Evolutionary conservation across 2,888 invertebrate species (phyloP).

Genomic region (Escarpia spicata): DNA sequence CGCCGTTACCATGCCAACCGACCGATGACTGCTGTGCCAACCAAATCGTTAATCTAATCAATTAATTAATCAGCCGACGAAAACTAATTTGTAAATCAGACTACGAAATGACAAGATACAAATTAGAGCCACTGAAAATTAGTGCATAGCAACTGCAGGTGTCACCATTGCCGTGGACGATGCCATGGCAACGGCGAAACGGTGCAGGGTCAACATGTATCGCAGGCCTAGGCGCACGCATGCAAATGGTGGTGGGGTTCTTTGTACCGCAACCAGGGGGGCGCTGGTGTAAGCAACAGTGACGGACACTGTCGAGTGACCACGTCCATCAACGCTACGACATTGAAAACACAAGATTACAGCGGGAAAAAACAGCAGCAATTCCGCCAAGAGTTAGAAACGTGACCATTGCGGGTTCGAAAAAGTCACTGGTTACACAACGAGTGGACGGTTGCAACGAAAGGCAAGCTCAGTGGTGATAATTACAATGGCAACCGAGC

Average conservation of each 20-base stretch:
- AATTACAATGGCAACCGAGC: neutral
- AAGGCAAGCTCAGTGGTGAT: neutral
- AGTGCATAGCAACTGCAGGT: neutral
- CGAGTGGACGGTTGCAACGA: neutral
- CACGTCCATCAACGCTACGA: neutral
- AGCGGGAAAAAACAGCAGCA: neutral
- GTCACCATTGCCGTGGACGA: neutral
- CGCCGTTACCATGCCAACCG: neutral
- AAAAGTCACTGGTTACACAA: neutral
- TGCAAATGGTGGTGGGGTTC: neutral
- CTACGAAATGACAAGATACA: constrained; percentile 1
- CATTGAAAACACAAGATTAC: neutral
- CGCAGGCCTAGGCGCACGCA: neutral
- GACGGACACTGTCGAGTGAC: neutral
- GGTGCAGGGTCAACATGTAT: neutral
- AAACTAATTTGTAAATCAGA: constrained; percentile 16
- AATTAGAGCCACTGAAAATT: constrained; percentile 16
- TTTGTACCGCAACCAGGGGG: neutral
- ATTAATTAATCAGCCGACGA: neutral
- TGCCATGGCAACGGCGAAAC: neutral
- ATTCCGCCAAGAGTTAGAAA: neutral
- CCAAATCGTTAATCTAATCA: neutral
- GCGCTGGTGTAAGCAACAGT: neutral
- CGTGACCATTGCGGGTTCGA: neutral
- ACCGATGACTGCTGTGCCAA: constrained; percentile 1